Evolutionary conservation across 2,797 vertebrate species (phyloP).

Genomic region (Crax fasciolata): DNA sequence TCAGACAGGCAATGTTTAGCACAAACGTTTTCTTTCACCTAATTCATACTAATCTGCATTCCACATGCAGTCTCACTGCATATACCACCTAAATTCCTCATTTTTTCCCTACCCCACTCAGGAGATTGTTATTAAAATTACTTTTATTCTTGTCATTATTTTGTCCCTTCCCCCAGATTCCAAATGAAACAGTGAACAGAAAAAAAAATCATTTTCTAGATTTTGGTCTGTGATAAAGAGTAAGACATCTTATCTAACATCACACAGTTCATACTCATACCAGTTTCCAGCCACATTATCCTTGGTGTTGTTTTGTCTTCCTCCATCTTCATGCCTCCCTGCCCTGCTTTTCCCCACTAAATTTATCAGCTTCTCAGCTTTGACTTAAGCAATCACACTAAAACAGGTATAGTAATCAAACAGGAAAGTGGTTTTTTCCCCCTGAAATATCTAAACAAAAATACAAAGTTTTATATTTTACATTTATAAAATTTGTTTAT

Average conservation of each 20-base stretch:
- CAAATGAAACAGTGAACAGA: slow-evolving; percentile 16
- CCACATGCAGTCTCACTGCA: slow-evolving; percentile 49
- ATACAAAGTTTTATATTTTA: background rate
- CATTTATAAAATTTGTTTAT: background rate
- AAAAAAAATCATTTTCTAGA: background rate
- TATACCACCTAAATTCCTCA: slow-evolving; percentile 22
- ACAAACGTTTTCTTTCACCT: slow-evolving; percentile 44
- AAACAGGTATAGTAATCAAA: background rate
- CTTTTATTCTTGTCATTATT: slow-evolving; percentile 40
- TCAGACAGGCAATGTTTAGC: slow-evolving; percentile 34
- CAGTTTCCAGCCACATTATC: background rate
- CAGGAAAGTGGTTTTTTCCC: rapidly evolving
- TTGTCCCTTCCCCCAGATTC: background rate
- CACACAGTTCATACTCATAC: background rate
- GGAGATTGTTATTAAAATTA: slow-evolving; percentile 27
- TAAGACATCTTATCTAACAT: background rate
- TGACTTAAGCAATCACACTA: background rate
- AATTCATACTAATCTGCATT: slow-evolving; percentile 69
- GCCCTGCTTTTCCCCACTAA: background rate
- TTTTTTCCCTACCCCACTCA: background rate
- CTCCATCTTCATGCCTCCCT: background rate
- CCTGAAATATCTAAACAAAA: background rate
- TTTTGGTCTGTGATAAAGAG: background rate
- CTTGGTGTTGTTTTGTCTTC: background rate
- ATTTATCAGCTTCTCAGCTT: background rate